phyloP scores from a whole-genome alignment of 2,113 vertebrate genomes.

The Xiphorhynchus elegans region DNA sequence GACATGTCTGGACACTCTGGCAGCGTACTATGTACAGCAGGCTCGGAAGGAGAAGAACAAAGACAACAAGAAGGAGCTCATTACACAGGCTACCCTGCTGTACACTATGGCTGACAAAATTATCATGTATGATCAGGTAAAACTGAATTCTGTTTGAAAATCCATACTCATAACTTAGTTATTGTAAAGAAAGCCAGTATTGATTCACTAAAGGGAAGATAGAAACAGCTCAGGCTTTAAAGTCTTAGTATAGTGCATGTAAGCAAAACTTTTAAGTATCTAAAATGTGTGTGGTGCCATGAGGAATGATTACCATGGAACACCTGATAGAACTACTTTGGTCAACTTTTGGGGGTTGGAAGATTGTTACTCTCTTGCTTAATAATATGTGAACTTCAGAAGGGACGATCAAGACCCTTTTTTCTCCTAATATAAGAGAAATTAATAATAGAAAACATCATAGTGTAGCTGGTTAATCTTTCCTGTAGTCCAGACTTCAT shows the following conservation, averaged over 20 bases:
- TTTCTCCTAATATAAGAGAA: neutral
- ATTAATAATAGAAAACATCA: neutral
- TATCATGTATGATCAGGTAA: constrained; percentile 99
- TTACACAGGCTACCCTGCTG: constrained; percentile 95
- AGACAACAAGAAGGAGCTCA: constrained; percentile 98
- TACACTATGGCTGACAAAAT: constrained; percentile 99
- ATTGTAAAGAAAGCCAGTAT: neutral
- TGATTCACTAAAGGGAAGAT: neutral
- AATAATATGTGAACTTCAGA: neutral
- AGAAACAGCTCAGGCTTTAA: neutral
- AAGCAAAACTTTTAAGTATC: neutral
- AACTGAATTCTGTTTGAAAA: neutral
- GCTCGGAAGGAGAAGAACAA: constrained; percentile 98
- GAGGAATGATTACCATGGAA: neutral
- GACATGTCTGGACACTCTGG: constrained; percentile 96
- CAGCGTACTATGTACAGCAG: constrained; percentile 98
- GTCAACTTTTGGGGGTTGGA: neutral
- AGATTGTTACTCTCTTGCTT: neutral
- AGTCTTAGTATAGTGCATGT: neutral
- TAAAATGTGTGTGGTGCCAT: neutral
- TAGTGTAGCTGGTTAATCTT: neutral
- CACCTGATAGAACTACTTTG: neutral
- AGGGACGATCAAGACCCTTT: neutral
- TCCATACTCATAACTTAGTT: fast-evolving
- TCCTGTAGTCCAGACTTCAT: neutral